A percentile compares a stretch with the other conserved stretches of the same genome.
Conservation (phyloP, 2,797 vertebrate species). For the Sebastolobus alascanus region DNA sequence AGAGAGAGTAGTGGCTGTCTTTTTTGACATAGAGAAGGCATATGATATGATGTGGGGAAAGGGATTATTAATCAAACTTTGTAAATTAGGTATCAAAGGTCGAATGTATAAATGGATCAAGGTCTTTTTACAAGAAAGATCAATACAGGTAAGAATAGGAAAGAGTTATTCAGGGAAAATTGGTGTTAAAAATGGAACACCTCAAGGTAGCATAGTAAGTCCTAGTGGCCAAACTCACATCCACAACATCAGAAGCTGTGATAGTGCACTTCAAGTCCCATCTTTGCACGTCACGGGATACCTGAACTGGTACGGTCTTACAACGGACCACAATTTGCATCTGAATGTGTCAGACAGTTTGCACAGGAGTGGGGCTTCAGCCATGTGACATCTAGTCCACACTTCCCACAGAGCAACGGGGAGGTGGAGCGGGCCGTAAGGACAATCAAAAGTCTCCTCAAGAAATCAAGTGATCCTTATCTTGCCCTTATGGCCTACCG, state of each 20-base stretch:
- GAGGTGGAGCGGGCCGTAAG: not conserved
- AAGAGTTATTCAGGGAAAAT: no score
- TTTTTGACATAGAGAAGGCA: no score
- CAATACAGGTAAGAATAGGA: no score
- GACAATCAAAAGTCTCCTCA: not conserved
- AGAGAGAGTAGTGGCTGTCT: no score
- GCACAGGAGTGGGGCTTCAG: not conserved
- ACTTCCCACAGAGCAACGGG: conserved; percentile 21
- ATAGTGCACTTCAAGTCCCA: conserved; percentile 17
- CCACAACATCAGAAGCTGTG: conserved; percentile 19
- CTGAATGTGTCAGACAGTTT: not conserved
- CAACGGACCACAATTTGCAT: conserved; percentile 23
- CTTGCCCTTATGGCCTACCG: not conserved
- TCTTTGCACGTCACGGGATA: conserved; percentile 28
- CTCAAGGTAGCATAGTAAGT: no score
- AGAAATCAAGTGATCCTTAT: not conserved
- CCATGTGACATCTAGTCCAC: conserved; percentile 22
- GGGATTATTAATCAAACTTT: no score
- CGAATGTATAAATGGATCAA: no score
- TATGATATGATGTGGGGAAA: no score
- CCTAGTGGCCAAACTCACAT: conserved; percentile 15
- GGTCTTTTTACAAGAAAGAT: no score
- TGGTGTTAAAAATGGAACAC: no score
- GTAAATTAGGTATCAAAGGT: no score
- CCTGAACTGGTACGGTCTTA: not conserved